Conservation (phyloP, 2,797 vertebrate genomes). For the Pangasius krempfi region DNA sequence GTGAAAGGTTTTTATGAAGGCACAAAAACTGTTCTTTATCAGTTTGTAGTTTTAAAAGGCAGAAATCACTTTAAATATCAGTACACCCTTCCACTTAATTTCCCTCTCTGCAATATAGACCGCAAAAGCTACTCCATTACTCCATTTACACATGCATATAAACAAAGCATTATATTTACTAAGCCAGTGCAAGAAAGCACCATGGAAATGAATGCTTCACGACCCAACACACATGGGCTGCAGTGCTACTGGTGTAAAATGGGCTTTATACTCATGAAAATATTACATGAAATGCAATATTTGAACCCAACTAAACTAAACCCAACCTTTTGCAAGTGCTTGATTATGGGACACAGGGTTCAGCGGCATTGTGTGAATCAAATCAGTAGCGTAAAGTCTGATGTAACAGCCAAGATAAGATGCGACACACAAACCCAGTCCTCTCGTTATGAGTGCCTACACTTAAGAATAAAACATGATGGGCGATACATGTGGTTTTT, state of each 20-base stretch:
- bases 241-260: neutral
- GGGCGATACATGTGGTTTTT: neutral
- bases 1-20: neutral
- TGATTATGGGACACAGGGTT: neutral
- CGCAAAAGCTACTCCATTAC: neutral
- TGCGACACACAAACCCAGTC: neutral
- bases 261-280: neutral
- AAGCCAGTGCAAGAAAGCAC: neutral
- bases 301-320: neutral
- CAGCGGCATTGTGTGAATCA: neutral
- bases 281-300: neutral
- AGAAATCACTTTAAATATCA: neutral
- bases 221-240: neutral
- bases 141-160: neutral
- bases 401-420: neutral
- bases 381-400: neutral
- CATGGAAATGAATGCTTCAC: neutral
- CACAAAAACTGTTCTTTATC: neutral
- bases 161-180: neutral
- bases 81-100: neutral
- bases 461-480: neutral
- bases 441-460: neutral
- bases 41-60: neutral
- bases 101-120: neutral
- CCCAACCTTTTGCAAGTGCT: neutral